Base-by-base conservation (phyloP, 2,888 invertebrate genomes). In the Chaetogeoica ovagalla region DNA sequence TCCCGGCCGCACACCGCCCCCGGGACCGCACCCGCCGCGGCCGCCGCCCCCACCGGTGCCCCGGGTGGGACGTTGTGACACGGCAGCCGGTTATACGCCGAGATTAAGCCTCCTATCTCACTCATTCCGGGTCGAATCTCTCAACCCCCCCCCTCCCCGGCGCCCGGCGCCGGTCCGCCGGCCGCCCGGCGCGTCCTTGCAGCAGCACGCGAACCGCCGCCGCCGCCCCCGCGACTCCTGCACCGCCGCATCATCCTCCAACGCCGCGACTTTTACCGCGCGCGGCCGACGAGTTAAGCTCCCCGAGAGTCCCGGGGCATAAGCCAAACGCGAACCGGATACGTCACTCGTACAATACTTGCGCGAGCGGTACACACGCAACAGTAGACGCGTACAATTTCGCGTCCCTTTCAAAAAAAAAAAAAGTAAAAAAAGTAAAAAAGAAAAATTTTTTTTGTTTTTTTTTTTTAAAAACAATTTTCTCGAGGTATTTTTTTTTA, bases 311-410 rank as follows among this genome's bases (percentile, higher is more conserved):
- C 63, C 79, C 79, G 71, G 71, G 79, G 79, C 75, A 79, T 79
- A 79, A 79, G 79, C 79, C 79, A 79, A 79, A 79, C 79, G 79
- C 79, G 70, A 79, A 79, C 71, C 79, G 79, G 79, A 79, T 79
- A 71, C 69, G 79, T 71, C 79, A 65, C 79, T 79, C 79, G 79
- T 63, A 71, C 15, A 68, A 60, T 11, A 71, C 70, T 48, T 13
- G 11, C 48, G 13, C 48, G 13, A 1, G 48, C 11, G 43, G 43
- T 39, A 39, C 48, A 11, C 48, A 48, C 48, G 48, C 7, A 43
- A 43, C 11, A 48, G 2, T n/a, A 17, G 39, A n/a, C 39, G 13
- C 7, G 15, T 55, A 55, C 15, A 13, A 23, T 71, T 43, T 60
- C 30, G 30, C 30, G 30, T 30, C 30, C 30, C 30, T 4, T 4